Evolutionary conservation across 2,888 invertebrate species (phyloP).

Genomic region (Agrotis clavis): DNA sequence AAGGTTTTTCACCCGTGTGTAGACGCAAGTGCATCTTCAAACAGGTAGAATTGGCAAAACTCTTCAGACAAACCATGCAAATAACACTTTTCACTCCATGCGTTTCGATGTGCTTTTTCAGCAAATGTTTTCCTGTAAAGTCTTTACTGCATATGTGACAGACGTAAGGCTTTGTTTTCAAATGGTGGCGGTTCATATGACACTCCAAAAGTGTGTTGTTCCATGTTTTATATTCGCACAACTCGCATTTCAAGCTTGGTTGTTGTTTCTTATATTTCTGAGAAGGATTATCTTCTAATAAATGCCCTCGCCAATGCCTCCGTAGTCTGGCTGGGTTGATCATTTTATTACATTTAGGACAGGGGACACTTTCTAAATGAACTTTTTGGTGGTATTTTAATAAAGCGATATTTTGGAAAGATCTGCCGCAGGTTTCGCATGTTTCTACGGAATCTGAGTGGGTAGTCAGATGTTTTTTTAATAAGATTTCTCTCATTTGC

Average conservation of each 20-base stretch:
- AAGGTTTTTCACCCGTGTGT: constrained; percentile 77
- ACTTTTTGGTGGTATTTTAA: constrained; percentile 65
- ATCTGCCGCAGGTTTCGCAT: constrained; percentile 71
- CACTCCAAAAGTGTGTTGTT: constrained; percentile 66
- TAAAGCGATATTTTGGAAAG: constrained; percentile 64
- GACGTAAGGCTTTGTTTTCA: constrained; percentile 70
- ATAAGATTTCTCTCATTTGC: constrained; percentile 60
- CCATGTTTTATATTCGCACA: constrained; percentile 64
- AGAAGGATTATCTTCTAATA: constrained; percentile 49
- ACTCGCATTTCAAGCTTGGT: constrained; percentile 54
- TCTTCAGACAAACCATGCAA: constrained; percentile 71
- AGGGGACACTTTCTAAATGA: constrained; percentile 69
- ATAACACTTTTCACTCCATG: constrained; percentile 64
- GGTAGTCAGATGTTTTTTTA: constrained; percentile 60
- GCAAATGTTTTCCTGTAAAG: constrained; percentile 70
- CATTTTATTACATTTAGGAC: constrained; percentile 70
- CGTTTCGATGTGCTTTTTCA: constrained; percentile 69
- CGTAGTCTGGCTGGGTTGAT: constrained; percentile 62
- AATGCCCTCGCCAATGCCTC: constrained; percentile 67
- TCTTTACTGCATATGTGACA: constrained; percentile 71
- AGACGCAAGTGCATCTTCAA: constrained; percentile 75
- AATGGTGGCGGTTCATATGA: constrained; percentile 71
- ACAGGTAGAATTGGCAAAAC: constrained; percentile 72
- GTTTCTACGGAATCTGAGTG: constrained; percentile 59
- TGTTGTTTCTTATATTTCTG: constrained; percentile 23